These are phyloP conservation scores for Diachasma alloeum DNA, from an alignment of 1,140 invertebrate genomes.

Conservation along the genomic window DNA sequence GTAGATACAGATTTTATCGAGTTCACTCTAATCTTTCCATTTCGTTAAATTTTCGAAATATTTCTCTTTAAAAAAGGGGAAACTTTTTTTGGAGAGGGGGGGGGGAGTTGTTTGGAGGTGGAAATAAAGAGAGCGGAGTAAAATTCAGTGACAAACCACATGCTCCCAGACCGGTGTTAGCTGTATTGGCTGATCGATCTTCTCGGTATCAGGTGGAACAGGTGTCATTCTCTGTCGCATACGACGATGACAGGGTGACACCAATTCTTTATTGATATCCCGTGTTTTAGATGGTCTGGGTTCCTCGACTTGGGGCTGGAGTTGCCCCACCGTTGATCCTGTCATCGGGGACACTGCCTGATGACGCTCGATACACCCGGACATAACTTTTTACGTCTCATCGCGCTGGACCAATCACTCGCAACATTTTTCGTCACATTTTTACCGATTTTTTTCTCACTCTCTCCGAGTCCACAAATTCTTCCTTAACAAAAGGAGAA, in stretches of 20 bases:
- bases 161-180: slow-evolving; percentile 81
- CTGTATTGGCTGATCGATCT: slow-evolving; percentile 60
- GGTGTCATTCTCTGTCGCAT: slow-evolving; percentile 45
- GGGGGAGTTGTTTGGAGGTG: too few species aligned
- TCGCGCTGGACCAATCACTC: slow-evolving; percentile 42
- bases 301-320: slow-evolving; percentile 46
- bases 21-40: too few species aligned
- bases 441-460: background rate
- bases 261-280: background rate
- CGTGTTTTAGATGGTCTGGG: slow-evolving; percentile 29
- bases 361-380: slow-evolving; percentile 41
- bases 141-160: slow-evolving; percentile 65
- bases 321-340: slow-evolving; percentile 48
- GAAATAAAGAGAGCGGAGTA: background rate
- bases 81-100: too few species aligned
- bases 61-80: too few species aligned
- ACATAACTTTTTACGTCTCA: slow-evolving; percentile 52
- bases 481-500: background rate
- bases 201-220: slow-evolving; percentile 25
- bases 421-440: slow-evolving; percentile 22
- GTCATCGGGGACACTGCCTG: slow-evolving; percentile 46
- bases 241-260: slow-evolving; percentile 34
- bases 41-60: too few species aligned
- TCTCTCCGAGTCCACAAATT: background rate
- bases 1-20: too few species aligned